phyloP scores from a whole-genome alignment of 1,140 invertebrate species.

The Orussus abietinus region DNA sequence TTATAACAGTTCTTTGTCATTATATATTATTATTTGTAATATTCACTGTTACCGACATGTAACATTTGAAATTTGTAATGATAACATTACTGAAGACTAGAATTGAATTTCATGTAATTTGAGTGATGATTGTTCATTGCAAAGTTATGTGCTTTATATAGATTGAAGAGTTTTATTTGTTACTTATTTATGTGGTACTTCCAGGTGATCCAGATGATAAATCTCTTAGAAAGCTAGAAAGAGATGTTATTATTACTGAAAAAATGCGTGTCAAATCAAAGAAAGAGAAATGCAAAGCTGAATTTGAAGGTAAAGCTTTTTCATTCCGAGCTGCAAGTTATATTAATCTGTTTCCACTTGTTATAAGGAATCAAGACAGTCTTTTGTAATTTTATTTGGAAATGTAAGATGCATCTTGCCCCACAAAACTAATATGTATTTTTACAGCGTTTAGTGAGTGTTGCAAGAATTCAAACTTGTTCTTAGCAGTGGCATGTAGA shows the following conservation, averaged over 20 bases:
- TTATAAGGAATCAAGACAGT: neutral
- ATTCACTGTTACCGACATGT: no score
- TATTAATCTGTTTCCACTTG: conserved; percentile 1
- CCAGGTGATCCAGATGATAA: conserved; percentile 82
- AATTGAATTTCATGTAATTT: no score
- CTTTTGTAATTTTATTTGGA: neutral
- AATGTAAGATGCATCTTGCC: conserved; percentile 2
- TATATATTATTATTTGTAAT: no score
- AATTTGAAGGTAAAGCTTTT: conserved; percentile 59
- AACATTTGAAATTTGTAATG: no score
- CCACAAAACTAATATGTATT: conserved; percentile 18
- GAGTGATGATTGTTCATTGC: no score
- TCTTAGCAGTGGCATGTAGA: conserved; percentile 72
- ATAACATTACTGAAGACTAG: no score
- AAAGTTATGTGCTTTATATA: conserved; percentile 6
- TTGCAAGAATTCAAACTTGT: conserved; percentile 64
- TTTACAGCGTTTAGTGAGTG: conserved; percentile 68
- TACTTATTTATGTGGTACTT: conserved; percentile 28
- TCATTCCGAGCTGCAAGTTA: neutral
- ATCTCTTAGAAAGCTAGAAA: conserved; percentile 77
- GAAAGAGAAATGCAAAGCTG: conserved; percentile 68
- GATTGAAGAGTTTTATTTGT: conserved; percentile 2
- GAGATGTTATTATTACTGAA: conserved; percentile 79
- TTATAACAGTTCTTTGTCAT: no score
- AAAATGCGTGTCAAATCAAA: conserved; percentile 77